Evolutionary conservation across 2,888 invertebrate genomes (phyloP), one percentile per base, ranked within the genome.

Genomic region (Onchidella celtica): DNA sequence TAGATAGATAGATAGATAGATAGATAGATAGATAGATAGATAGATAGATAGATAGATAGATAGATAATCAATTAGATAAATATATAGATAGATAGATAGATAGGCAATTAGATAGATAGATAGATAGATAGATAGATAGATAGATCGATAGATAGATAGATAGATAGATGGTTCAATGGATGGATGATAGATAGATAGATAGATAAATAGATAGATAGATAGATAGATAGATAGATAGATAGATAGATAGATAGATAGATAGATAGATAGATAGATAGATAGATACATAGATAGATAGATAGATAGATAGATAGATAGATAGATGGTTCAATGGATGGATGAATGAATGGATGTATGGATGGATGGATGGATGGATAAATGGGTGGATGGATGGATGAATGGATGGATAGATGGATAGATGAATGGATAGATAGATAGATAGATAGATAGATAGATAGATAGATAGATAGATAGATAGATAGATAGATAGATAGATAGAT

Each of bases 121-220:
- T 14, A 75, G 36, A 75, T 24, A 75, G 63, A 61, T 38, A 75
- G 36, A 61, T 14, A 75, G 27, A 66, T 36, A 34, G 66, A 66
- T 24, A 34, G 66, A 47, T 17, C 6, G 47, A 47, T 17, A 47
- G 47, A 47, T 17, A 47, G 47, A 47, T 17, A 47, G 47, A 47
- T 17, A 47, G 47, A 47, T 17, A 47, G 47, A 47, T 17, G 17
- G 47, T 17, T 17, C n/a, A n/a, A n/a, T n/a, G n/a, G n/a, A n/a
- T n/a, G n/a, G n/a, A n/a, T n/a, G n/a, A n/a, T n/a, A n/a, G n/a
- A n/a, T n/a, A n/a, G n/a, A n/a, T n/a, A n/a, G n/a, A n/a, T n/a
- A n/a, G n/a, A n/a, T n/a, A n/a, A n/a, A n/a, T n/a, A n/a, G n/a
- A n/a, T n/a, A n/a, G n/a, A n/a, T n/a, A n/a, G n/a, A n/a, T n/a